phyloP scores from a whole-genome alignment of 2,888 invertebrate species.

The Mamestra brassicae region DNA sequence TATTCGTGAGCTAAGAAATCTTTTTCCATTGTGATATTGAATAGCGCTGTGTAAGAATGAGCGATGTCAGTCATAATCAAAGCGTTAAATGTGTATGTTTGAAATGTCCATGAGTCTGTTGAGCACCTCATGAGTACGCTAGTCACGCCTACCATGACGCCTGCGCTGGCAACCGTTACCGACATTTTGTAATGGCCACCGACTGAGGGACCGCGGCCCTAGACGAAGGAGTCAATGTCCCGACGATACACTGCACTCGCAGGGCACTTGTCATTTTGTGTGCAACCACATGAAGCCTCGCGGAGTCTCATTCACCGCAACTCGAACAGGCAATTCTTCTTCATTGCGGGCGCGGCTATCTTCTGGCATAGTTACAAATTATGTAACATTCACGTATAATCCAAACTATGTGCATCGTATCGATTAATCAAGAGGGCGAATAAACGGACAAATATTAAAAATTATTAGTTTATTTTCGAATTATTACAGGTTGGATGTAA shows the following conservation, averaged over 20 bases:
- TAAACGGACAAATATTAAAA: conserved; percentile 60
- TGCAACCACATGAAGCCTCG: conserved; percentile 40
- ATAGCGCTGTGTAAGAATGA: conserved; percentile 14
- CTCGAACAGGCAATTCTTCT: conserved; percentile 40
- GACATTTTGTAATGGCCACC: conserved; percentile 82
- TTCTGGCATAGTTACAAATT: conserved; percentile 51
- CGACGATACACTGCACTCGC: conserved; percentile 47
- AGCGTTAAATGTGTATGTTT: conserved; percentile 66
- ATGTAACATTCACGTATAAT: conserved; percentile 19
- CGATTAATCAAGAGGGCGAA: conserved; percentile 21
- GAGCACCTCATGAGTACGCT: conserved; percentile 63
- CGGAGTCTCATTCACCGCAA: conserved; percentile 31
- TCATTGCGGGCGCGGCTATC: conserved; percentile 41
- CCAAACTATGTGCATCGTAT: conserved; percentile 20
- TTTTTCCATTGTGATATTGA: conserved; percentile 26
- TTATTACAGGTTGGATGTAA: conserved; percentile 51
- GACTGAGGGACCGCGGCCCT: conserved; percentile 80
- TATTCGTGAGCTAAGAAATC: conserved; percentile 1
- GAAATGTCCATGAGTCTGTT: conserved; percentile 51
- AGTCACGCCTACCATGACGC: conserved; percentile 76
- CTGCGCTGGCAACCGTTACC: conserved; percentile 81
- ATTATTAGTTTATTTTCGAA: conserved; percentile 69
- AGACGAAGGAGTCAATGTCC: conserved; percentile 83
- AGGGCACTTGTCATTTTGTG: conserved; percentile 46
- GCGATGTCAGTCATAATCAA: conserved; percentile 56